Conservation (phyloP, 2,113 vertebrate species). For the Struthidea cinerea region DNA sequence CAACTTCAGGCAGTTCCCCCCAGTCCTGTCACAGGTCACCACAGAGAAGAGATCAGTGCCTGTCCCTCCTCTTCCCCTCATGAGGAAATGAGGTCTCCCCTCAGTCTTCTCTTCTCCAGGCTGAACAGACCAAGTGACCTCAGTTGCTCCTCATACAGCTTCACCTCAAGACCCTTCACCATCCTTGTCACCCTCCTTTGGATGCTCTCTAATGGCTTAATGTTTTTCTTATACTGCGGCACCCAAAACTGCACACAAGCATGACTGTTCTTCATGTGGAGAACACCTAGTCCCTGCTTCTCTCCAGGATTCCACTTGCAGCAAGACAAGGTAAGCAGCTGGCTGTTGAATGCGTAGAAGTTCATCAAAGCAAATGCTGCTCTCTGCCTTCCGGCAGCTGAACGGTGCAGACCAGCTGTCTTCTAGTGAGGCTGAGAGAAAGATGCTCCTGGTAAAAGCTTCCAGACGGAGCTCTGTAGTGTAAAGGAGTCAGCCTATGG, state of each 20-base stretch:
- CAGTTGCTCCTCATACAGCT: accelerated
- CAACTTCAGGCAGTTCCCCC: not conserved
- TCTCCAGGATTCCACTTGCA: not conserved
- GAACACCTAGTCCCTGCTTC: not conserved
- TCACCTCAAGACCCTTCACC: not conserved
- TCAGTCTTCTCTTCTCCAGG: not conserved
- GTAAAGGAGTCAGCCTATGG: not conserved
- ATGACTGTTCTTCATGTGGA: not conserved
- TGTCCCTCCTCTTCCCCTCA: too few species aligned
- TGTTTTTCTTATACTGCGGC: not conserved
- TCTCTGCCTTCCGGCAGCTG: not conserved
- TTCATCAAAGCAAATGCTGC: not conserved
- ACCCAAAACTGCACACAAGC: not conserved
- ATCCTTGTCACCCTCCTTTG: not conserved
- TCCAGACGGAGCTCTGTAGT: not conserved
- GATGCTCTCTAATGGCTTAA: not conserved
- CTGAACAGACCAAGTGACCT: not conserved
- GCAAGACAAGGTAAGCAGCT: not conserved
- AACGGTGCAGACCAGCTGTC: not conserved
- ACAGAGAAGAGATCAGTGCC: not conserved
- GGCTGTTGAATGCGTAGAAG: not conserved
- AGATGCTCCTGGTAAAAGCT: not conserved
- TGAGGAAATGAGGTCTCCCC: accelerated
- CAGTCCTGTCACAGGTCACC: too few species aligned
- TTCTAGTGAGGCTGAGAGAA: not conserved